These are phyloP conservation scores for Ianthella basta DNA, from an alignment of 37 sponge, comb jelly and placozoan species.

Conservation along the genomic window DNA sequence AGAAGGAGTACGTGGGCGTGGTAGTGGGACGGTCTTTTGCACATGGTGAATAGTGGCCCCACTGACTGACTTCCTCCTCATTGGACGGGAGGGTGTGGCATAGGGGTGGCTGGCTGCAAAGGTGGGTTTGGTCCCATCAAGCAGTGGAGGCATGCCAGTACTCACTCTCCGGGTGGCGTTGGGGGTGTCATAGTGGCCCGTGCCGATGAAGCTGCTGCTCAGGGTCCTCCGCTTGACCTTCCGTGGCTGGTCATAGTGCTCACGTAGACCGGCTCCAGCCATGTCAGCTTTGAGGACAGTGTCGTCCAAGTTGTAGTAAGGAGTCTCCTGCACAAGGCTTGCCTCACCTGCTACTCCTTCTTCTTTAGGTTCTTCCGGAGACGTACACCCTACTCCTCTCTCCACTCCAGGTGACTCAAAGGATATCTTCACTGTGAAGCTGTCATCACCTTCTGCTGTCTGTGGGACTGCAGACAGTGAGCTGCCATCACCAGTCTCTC, in stretches of 20 bases:
- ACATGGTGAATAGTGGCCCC: neutral
- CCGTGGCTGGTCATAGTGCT: slow-evolving; percentile 13
- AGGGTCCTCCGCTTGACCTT: slow-evolving; percentile 1
- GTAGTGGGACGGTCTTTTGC: neutral
- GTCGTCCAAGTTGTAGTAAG: neutral
- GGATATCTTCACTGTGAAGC: neutral
- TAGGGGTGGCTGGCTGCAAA: neutral
- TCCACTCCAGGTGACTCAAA: neutral
- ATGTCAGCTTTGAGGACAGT: too few relatives aligned
- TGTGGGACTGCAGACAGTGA: too few relatives aligned
- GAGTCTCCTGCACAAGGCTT: neutral
- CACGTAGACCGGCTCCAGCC: too few relatives aligned
- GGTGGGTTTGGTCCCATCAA: too few relatives aligned
- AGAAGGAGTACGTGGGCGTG: neutral
- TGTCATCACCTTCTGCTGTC: neutral
- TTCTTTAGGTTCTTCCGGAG: neutral
- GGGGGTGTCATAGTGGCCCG: slow-evolving; percentile 5
- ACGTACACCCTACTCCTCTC: neutral
- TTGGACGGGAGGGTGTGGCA: neutral
- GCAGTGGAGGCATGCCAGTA: too few relatives aligned
- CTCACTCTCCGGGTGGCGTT: too few relatives aligned
- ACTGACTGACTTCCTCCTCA: slow-evolving; percentile 22
- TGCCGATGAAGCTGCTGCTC: neutral
- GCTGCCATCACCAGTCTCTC: neutral
- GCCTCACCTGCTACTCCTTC: neutral